Percentiles rank a stretch among this genome's conserved stretches.
Evolutionary conservation across 1,140 invertebrate species (phyloP).

Genomic region (Chironomus striatipennis): DNA sequence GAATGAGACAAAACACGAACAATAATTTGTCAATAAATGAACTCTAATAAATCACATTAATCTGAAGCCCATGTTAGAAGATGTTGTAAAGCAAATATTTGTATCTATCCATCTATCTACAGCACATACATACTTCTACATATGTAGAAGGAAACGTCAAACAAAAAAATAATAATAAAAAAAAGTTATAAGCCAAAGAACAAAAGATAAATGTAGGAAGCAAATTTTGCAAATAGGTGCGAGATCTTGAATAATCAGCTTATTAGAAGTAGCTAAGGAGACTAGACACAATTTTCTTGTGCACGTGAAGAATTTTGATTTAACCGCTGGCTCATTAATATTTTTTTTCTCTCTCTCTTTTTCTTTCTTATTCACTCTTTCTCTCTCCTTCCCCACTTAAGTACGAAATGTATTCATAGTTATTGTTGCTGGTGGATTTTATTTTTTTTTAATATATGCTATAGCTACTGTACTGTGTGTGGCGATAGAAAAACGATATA

Average conservation of each 20-base stretch:
- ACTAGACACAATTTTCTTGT: slow-evolving; percentile 1
- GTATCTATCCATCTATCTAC: not conserved
- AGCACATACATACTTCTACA: not conserved
- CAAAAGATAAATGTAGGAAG: slow-evolving; percentile 5
- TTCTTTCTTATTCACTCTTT: too few species aligned
- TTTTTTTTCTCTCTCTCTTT: not conserved
- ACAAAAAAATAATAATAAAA: not conserved
- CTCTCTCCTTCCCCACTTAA: slow-evolving; percentile 5
- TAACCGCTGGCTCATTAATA: not conserved
- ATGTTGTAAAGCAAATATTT: not conserved
- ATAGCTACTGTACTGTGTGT: not conserved
- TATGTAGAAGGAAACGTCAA: slow-evolving; percentile 5
- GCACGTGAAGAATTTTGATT: not conserved
- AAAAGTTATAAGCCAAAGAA: not conserved
- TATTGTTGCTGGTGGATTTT: not conserved
- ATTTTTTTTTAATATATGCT: not conserved
- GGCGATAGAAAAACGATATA: slow-evolving; percentile 13
- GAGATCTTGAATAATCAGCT: slow-evolving; percentile 1
- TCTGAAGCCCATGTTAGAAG: too few species aligned
- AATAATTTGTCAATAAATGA: too few species aligned
- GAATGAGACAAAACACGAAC: too few species aligned
- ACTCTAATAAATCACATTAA: too few species aligned
- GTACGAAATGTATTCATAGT: not conserved
- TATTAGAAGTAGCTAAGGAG: slow-evolving; percentile 2
- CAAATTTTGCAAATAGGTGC: not conserved